Conservation (phyloP, 2,888 invertebrate genomes). For the Liodrosophila aerea region DNA sequence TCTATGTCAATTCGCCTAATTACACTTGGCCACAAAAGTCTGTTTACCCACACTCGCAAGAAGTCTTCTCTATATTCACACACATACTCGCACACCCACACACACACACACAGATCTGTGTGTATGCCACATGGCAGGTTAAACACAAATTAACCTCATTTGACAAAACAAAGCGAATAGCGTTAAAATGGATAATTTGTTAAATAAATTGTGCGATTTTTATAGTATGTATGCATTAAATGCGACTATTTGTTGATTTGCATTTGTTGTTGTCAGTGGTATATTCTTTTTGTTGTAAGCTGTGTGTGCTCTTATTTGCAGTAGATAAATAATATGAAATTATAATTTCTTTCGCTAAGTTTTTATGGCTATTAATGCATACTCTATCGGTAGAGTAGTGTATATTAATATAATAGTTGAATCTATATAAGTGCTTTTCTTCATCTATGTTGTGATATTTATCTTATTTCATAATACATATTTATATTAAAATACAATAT, state of each 20-base stretch:
- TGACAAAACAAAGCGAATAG: constrained; percentile 79
- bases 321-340: constrained; percentile 63
- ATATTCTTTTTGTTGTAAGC: constrained; percentile 39
- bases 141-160: constrained; percentile 82
- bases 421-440: too few species aligned
- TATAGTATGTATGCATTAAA: constrained; percentile 49
- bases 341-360: constrained; percentile 57
- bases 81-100: neutral
- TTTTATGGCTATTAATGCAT: constrained; percentile 6
- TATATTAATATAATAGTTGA: neutral
- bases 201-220: constrained; percentile 79
- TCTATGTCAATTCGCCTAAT: neutral
- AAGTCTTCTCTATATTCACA: too few species aligned
- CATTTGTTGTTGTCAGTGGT: constrained; percentile 4
- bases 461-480: neutral
- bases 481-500: neutral
- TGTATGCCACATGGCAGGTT: constrained; percentile 47
- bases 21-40: constrained; percentile 7
- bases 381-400: neutral
- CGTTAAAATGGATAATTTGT: constrained; percentile 79
- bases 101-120: neutral
- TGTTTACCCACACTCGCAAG: too few species aligned
- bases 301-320: constrained; percentile 59
- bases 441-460: too few species aligned
- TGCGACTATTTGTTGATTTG: constrained; percentile 12